Evolutionary conservation across 2,797 vertebrate species (phyloP).

Genomic region (Pangasius larnaudii): DNA sequence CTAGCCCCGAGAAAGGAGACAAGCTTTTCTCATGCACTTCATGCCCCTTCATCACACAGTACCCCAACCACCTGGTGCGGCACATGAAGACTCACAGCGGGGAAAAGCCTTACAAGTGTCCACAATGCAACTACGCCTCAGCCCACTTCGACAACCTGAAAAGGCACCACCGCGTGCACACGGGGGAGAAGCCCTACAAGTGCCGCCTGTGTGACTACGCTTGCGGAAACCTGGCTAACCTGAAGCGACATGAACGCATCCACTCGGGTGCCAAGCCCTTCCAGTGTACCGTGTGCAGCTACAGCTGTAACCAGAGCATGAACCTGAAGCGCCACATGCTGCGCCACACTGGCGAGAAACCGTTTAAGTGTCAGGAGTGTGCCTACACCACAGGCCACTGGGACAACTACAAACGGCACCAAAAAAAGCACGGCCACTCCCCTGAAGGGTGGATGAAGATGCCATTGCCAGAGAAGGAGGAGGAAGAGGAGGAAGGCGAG

Average conservation of each 20-base stretch:
- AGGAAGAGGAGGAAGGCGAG: slow-evolving; percentile 58
- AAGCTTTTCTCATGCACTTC: slow-evolving; percentile 86
- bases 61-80: slow-evolving; percentile 92
- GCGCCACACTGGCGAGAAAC: slow-evolving; percentile 92
- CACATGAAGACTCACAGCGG: slow-evolving; percentile 94
- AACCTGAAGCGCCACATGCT: slow-evolving; percentile 97
- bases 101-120: slow-evolving; percentile 91
- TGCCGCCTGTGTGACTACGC: slow-evolving; percentile 91
- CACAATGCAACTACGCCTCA: slow-evolving; percentile 88
- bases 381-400: slow-evolving; percentile 94
- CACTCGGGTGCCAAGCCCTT: slow-evolving; percentile 97
- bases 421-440: slow-evolving; percentile 90
- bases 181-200: slow-evolving; percentile 94
- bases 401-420: slow-evolving; percentile 99
- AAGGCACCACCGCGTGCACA: slow-evolving; percentile 91
- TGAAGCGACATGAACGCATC: slow-evolving; percentile 93
- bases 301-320: slow-evolving; percentile 98
- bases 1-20: slow-evolving; percentile 59
- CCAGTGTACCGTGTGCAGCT: slow-evolving; percentile 89
- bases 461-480: slow-evolving; percentile 61
- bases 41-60: slow-evolving; percentile 89
- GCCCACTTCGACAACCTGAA: slow-evolving; percentile 96
- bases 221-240: slow-evolving; percentile 94
- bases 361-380: slow-evolving; percentile 88
- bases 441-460: slow-evolving; percentile 81